Conservation (phyloP, 2,797 vertebrate species). For the Artibeus lituratus region DNA sequence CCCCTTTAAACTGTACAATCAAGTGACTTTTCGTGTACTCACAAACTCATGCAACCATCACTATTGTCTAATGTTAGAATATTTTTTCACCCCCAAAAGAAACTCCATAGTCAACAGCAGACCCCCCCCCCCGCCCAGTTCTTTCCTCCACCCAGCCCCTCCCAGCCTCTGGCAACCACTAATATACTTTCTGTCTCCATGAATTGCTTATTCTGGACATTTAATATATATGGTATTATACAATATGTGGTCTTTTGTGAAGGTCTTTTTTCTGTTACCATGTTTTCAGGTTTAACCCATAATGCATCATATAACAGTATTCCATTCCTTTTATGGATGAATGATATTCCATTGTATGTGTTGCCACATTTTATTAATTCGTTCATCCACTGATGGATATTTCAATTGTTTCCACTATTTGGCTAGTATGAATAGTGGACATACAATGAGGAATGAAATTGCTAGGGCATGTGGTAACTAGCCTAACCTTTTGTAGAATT, state of each 20-base stretch:
- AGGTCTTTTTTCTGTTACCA: background rate
- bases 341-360: background rate
- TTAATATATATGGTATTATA: background rate
- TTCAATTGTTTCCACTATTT: background rate
- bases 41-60: background rate
- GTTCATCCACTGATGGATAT: background rate
- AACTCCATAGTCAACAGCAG: background rate
- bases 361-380: background rate
- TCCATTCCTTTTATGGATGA: background rate
- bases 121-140: background rate
- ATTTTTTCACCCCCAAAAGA: background rate
- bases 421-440: background rate
- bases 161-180: background rate
- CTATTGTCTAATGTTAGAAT: background rate
- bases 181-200: background rate
- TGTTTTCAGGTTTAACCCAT: background rate
- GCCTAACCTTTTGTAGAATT: background rate
- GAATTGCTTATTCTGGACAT: background rate
- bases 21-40: background rate
- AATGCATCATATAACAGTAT: background rate
- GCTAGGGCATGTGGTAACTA: background rate
- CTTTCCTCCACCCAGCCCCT: background rate
- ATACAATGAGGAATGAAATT: background rate
- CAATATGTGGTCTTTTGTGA: background rate
- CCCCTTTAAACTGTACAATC: background rate